These are phyloP conservation scores for Drosophila tristis DNA, from an alignment of 1,140 invertebrate species.

Conservation along the genomic window DNA sequence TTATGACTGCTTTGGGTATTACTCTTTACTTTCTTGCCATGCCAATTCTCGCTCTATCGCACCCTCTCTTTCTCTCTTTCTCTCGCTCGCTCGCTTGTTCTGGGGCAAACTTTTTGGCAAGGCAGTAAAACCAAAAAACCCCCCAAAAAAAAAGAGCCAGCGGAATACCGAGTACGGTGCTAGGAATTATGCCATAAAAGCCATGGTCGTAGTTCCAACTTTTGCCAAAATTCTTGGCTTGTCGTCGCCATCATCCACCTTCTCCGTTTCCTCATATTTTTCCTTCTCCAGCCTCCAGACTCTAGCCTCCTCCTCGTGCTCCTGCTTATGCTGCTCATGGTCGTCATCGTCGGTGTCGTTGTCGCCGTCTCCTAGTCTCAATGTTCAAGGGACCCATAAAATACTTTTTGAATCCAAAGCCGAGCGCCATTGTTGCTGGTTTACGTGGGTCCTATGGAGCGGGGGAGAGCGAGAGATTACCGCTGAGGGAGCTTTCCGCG, in stretches of 20 bases:
- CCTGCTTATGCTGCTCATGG: conserved; percentile 4
- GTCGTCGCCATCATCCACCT: conserved; percentile 44
- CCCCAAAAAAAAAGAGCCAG: not conserved
- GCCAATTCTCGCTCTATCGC: conserved; percentile 55
- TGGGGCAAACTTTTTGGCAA: conserved; percentile 61
- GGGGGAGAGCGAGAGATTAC: conserved; percentile 40
- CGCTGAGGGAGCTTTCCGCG: conserved; percentile 31
- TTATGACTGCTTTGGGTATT: conserved; percentile 81
- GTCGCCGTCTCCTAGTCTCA: conserved; percentile 55
- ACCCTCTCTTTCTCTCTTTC: not conserved
- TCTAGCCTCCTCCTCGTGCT: not conserved
- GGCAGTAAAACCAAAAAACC: conserved; percentile 66
- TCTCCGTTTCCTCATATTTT: conserved; percentile 9
- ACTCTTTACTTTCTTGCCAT: conserved; percentile 78
- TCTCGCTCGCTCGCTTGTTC: not conserved
- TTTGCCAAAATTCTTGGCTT: conserved; percentile 71
- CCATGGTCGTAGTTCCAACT: conserved; percentile 58
- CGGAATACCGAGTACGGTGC: conserved; percentile 31
- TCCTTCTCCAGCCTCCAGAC: not conserved
- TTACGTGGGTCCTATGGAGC: conserved; percentile 7
- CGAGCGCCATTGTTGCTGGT: conserved; percentile 32
- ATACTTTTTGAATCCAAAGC: conserved; percentile 60
- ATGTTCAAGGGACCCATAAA: conserved; percentile 77
- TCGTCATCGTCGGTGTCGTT: conserved; percentile 16
- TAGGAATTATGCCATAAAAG: conserved; percentile 79